Percentiles rank a stretch among this genome's conserved stretches.
Evolutionary conservation across 2,888 invertebrate genomes (phyloP).

Genomic region (Drosophila austrosaltans): DNA sequence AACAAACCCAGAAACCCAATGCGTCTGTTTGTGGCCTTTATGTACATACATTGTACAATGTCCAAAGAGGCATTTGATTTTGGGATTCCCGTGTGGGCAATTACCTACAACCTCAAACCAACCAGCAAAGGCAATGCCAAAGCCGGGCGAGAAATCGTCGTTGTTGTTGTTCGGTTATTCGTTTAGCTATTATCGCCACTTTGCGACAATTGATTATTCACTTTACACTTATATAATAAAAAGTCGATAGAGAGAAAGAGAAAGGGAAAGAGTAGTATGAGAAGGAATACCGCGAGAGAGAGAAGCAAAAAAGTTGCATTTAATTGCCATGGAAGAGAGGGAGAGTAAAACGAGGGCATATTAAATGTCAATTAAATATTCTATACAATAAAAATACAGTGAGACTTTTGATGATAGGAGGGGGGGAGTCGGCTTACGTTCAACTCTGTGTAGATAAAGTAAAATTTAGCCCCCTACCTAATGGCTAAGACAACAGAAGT

Average conservation of each 20-base stretch:
- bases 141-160: conserved; percentile 11
- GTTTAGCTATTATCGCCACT: conserved; percentile 42
- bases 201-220: conserved; percentile 70
- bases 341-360: background rate
- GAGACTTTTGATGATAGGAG: background rate
- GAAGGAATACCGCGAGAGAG: background rate
- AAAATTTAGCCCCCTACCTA: too few species aligned
- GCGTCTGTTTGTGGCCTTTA: conserved; percentile 10
- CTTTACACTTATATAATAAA: conserved; percentile 45
- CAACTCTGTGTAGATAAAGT: too few species aligned
- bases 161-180: conserved; percentile 20
- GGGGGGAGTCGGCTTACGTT: background rate
- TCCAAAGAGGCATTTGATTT: conserved; percentile 47
- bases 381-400: background rate
- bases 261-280: conserved; percentile 11
- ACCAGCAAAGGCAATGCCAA: conserved; percentile 33
- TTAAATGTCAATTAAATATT: conserved; percentile 3
- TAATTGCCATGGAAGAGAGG: background rate
- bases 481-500: too few species aligned
- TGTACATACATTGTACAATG: conserved; percentile 28
- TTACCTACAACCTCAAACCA: conserved; percentile 39
- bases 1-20: conserved; percentile 26
- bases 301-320: background rate
- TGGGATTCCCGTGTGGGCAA: conserved; percentile 75
- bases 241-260: conserved; percentile 16